Base-by-base conservation (phyloP, 2,888 invertebrate species). In the Clepsis dumicolana region DNA sequence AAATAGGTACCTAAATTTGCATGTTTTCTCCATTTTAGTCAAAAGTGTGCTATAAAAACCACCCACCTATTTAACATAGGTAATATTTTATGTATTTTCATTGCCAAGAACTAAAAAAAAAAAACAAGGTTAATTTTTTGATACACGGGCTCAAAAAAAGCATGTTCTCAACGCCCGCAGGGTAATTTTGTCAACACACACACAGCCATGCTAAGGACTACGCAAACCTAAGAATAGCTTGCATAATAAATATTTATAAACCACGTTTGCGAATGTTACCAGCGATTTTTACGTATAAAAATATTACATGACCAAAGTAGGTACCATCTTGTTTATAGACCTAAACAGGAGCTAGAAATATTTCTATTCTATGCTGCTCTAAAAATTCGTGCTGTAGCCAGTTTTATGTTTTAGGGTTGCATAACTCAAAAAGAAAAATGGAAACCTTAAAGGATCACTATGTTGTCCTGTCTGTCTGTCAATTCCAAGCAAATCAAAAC, bases 331-430 rank as follows among this genome's bases (percentile, higher is more conserved):
- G 56, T 64, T 57, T 64, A 57, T 44, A 29, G 38, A 32, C 64
- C 64, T 64, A 65, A 65, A 65, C 57, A 29, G 54, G 54, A 29
- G n/a, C 44, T 48, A 35, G 56, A 67, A 67, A 67, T 66, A 67
- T 50, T 62, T 54, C 25, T 65, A 65, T 65, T 52, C 29, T 67
- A 62, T 67, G 24, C 62, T 12, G 35, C 25, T 62, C 54, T 67
- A 54, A 56, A 48, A 67, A 54, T 62, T 48, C 62, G 24, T 54
- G 44, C 32, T 32, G 41, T 25, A 29, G 44, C 38, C 18, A 54
- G 54, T 54, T 59, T 61, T 54, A 54, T 61, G 41, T 18, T 60
- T 21, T 24, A 25, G n/a, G n/a, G n/a, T n/a, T n/a, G n/a, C n/a
- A n/a, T n/a, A n/a, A n/a, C n/a, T n/a, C n/a, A n/a, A n/a, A n/a